Evolutionary conservation across 2,888 invertebrate species (phyloP), one percentile per base, ranked within the genome.

Genomic region (Lydus trimaculatus): DNA sequence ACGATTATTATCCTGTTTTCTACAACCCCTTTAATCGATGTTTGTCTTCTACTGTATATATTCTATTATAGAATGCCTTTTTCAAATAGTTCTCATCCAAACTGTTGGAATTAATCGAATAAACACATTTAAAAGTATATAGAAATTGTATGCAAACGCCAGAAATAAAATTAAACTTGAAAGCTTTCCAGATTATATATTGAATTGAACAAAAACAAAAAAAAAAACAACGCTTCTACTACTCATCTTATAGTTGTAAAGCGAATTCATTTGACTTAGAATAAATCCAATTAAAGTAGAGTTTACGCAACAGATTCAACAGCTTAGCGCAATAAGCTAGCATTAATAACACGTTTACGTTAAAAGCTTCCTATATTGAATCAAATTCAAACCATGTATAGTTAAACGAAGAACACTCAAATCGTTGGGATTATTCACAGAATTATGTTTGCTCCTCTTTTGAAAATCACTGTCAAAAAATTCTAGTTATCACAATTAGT

Each of bases 1-100:
- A 66, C 74, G 78, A 80, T 79, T 78, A 76, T 78, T 71, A 74
- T 75, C 76, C 66, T 73, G 66, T 73, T 74, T 73, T 72, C 70
- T 73, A 66, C 73, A 78, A 78, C 76, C 78, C 78, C 73, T 77
- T 75, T 70, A 64, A 62, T 64, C 65, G 60, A 33, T 74, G 75
- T 75, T 77, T 76, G 69, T 71, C 70, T 70, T 74, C 63, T 56
- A 60, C 60, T 66, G 61, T 69, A n/a, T n/a, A n/a, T n/a, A 67
- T 69, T 71, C 71, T 68, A 71, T 71, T 70, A 69, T 39, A 4
- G 48, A 48, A 48, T 48, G 48, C 20, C 48, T 17, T 43, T 25
- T 56, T 25, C 17, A 56, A 25, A 56, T 13, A 56, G 25, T 25
- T 25, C 52, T 56, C 4, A 56, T 4, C 13, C 23, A 25, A 11